Base-by-base conservation (phyloP, 2,888 invertebrate species). In the Ectemnius cavifrons region DNA sequence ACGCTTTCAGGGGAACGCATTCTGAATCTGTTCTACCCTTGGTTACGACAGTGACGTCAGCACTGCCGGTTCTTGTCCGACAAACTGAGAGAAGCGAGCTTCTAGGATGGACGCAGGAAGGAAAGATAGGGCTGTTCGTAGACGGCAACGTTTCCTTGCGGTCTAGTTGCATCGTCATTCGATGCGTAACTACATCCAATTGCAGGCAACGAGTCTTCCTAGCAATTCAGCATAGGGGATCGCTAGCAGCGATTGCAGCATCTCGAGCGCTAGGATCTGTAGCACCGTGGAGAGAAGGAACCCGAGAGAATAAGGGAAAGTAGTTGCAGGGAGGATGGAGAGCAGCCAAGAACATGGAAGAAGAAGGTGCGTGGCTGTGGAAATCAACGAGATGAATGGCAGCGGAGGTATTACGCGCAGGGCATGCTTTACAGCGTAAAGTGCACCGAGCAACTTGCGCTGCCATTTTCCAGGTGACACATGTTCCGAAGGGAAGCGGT, bases 131-230 rank as follows among this genome's bases (percentile, higher is more conserved):
- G 63, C 46, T 46, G 49, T 52, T 37, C 37, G 37, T 4, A 37
- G 37, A 37, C 37, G 8, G 37, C 8, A 37, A 37, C 8, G 37
- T 37, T 67, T 68, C 57, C 59, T 68, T 56, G 61, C 72, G 58
- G 71, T 58, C 73, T 68, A 69, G 69, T 63, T 70, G 73, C 75
- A 71, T 73, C 75, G 75, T 74, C 74, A 79, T 82, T 80, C 83
- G 86, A 81, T 84, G 82, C 87, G 82, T 86, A 86, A 88, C 87
- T 86, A 82, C 84, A 79, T 87, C 82, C 88, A 85, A 89, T 88
- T 87, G 85, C 71, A 69, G 63, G 52, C 67, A 68, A 80, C 71
- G 65, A 78, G 75, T 72, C 77, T 81, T 77, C 73, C 78, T 73
- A 75, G 78, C 81, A 84, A 83, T 78, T 73, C 74, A 78, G 72